Base-by-base conservation (phyloP, 2,797 vertebrate genomes). In the Bryconaethiops microstoma region DNA sequence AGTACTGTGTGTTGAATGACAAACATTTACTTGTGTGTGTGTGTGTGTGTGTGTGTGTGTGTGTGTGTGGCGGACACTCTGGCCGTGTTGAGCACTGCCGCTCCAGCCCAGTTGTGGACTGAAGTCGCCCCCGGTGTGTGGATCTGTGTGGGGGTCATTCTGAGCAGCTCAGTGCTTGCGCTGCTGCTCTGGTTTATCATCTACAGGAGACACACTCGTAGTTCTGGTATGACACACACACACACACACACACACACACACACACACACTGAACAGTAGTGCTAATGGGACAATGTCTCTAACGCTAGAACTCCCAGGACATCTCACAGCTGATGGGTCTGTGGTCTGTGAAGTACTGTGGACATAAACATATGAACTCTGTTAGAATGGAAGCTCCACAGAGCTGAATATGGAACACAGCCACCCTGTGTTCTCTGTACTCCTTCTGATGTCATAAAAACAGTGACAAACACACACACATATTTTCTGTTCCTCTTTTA, bases 181-280 rank as follows among this genome's bases (percentile, higher is more conserved):
- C 83, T 94, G 71, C 74, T 71, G 23, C 76, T 94, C 17, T 94
- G 93, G 92, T 70, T 90, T 60, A 52, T 92, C 82, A 88, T 93
- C 21, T 93, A 83, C 87, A 92, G 73, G 85, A 74, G 73, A 16
- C 88, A 89, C 64, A 77, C 64, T 50, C 84, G 42, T 25, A 69
- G 19, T 39, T 39, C 89, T 25, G 92, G 92, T 93, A 29, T 19
- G 3, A 48, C 16, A n/a, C 25, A 55, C 50, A 40, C 29, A 40
- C 69, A 52, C 59, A 54, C 68, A 70, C 54, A 48, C 16, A 35
- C 7, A 29, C 13, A 45, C 50, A 45, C 35, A 69, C 39, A 69
- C 64, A 68, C 16, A 63, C 7, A 63, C 59, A 14, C 62, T 29
- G 13, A 17, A 13, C 13, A 63, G 60, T 1, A 63, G 12, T 2